Evolutionary conservation across 2,113 vertebrate species (phyloP).

Genomic region (Tiliqua scincoides): DNA sequence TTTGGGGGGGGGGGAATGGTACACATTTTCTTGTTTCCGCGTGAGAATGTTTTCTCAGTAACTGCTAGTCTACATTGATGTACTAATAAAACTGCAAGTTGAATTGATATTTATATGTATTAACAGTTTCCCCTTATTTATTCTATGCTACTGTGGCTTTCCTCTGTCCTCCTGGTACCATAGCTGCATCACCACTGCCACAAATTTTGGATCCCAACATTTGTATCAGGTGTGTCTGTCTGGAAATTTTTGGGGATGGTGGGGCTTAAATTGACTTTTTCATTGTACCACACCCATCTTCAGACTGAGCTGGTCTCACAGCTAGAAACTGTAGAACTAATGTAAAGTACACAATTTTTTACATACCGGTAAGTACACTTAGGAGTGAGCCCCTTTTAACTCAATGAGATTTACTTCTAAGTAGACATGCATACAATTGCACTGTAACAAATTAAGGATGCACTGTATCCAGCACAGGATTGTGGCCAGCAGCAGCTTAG

Average conservation of each 20-base stretch:
- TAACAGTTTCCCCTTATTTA: neutral
- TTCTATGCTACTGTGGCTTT: neutral
- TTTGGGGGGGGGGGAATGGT: too few species aligned
- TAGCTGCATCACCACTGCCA: neutral
- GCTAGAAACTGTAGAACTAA: neutral
- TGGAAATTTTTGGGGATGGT: neutral
- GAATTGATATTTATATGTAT: neutral
- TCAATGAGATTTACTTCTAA: too few species aligned
- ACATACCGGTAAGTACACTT: too few species aligned
- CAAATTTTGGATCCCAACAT: neutral
- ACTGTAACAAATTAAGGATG: too few species aligned
- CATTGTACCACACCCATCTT: neutral
- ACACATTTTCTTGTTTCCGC: neutral
- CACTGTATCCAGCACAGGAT: too few species aligned
- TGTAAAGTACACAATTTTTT: too few species aligned
- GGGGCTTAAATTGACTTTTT: neutral
- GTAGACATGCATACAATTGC: too few species aligned
- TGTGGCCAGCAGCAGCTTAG: too few species aligned
- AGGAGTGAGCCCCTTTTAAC: too few species aligned
- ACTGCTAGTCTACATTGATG: conserved; percentile 27
- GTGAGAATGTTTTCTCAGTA: conserved; percentile 16
- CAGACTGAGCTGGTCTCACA: neutral
- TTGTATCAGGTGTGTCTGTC: neutral
- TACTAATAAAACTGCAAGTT: conserved; percentile 15
- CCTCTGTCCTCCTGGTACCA: neutral